Base-by-base conservation (phyloP, 2,113 vertebrate species). In the Phyllostomus hastatus region DNA sequence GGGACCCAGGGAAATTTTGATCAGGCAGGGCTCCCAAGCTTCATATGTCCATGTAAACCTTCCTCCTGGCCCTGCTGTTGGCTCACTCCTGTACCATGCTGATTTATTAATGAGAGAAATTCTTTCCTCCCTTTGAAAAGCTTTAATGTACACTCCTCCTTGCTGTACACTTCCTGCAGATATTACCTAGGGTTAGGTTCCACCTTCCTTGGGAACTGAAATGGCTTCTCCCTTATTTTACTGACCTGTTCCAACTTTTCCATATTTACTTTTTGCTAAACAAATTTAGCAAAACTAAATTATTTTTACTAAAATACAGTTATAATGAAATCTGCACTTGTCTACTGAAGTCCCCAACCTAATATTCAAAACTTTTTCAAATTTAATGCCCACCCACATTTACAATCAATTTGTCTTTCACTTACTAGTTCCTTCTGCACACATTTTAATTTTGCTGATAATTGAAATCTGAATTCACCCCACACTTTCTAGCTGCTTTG, bases 81-180 rank as follows among this genome's bases (percentile, higher is more conserved):
- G 11, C 38, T 59, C 33, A 12, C 35, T 50, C 50, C 28, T 43
- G 2, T 20, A 24, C 54, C 15, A 2, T 0, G 0, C 22, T 46
- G 66, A 28, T 50, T 83, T n/a, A 10, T 28, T 11, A 48, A 46
- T 35, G 19, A 19, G 10, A 54, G 9, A 43, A 43, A 43, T 43
- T 43, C 43, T 43, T 43, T 9, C 43, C 43, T 43, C 43, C 43
- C 43, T 43, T 43, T 43, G 43, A 43, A 43, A 9, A 43, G 8
- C 8, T 43, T 7, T 43, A 43, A 43, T 43, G 43, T 41, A 41
- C 4, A 7, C 3, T 24, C 24, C 12, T 35, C n/a, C 4, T 59
- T 33, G 31, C 31, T 46, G 4, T 7, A n/a, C 10, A 87, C 24
- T 24, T n/a, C 19, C 22, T 79, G 22, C 5, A 2, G 4, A 43